Percentiles rank a stretch among this genome's conserved stretches.
Evolutionary conservation across 2,113 vertebrate genomes (phyloP).

Genomic region (Rutilus rutilus): DNA sequence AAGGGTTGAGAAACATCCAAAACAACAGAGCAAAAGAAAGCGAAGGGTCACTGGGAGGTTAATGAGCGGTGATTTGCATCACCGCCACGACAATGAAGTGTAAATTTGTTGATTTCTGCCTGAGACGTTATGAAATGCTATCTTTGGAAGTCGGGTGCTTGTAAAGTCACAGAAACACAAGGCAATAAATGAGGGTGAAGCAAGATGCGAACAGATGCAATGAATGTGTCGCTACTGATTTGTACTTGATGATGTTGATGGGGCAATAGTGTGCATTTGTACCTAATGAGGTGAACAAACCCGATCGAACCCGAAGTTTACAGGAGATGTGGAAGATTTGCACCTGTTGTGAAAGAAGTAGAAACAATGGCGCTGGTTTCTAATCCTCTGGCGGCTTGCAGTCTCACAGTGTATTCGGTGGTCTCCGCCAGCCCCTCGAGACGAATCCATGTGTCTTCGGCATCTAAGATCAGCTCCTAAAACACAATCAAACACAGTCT

Average conservation of each 20-base stretch:
- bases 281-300: neutral
- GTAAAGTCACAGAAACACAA: slow-evolving; percentile 9
- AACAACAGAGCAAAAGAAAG: neutral
- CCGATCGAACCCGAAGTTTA: neutral
- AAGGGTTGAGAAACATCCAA: slow-evolving; percentile 7
- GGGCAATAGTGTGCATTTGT: neutral
- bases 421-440: slow-evolving; percentile 92
- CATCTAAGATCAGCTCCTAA: slow-evolving; percentile 95
- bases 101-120: neutral
- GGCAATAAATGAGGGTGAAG: neutral
- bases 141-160: neutral
- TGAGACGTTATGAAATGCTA: slow-evolving; percentile 1
- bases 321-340: slow-evolving; percentile 2
- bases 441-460: slow-evolving; percentile 96
- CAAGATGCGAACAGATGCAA: neutral
- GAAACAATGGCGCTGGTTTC: slow-evolving; percentile 82
- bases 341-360: slow-evolving; percentile 90
- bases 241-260: neutral
- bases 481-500: slow-evolving; percentile 5
- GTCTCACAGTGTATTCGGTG: slow-evolving; percentile 87
- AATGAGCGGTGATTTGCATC: slow-evolving; percentile 16
- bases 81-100: neutral
- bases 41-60: slow-evolving; percentile 16
- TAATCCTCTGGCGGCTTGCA: slow-evolving; percentile 88
- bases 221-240: slow-evolving; percentile 4